Evolutionary conservation across 2,888 invertebrate species (phyloP).

Genomic region (Tricholauxania praeusta): DNA sequence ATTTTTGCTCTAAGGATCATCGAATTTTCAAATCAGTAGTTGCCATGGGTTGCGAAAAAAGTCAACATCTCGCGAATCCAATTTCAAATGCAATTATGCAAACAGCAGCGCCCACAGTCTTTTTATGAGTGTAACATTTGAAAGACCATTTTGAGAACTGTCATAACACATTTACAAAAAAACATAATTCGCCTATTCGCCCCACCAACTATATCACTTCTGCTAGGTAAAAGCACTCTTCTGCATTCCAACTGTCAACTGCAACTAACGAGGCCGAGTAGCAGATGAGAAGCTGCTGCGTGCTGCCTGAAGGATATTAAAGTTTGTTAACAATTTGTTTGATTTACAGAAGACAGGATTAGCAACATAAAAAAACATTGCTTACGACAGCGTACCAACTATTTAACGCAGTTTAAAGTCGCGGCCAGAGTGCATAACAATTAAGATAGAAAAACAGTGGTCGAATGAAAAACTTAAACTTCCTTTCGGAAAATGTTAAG

Average conservation of each 20-base stretch:
- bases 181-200: conserved; percentile 8
- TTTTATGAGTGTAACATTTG: background rate
- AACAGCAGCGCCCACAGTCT: conserved; percentile 25
- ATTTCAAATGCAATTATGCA: conserved; percentile 30
- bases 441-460: too few species aligned
- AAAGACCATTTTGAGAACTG: conserved; percentile 9
- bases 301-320: conserved; percentile 17
- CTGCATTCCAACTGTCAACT: conserved; percentile 24
- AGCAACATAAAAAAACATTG: too few species aligned
- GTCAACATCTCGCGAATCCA: conserved; percentile 12
- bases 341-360: background rate
- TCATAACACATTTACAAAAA: conserved; percentile 19
- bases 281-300: background rate
- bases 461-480: too few species aligned
- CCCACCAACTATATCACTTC: too few species aligned
- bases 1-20: too few species aligned
- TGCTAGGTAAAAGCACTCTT: background rate
- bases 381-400: too few species aligned
- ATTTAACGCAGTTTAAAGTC: background rate
- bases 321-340: conserved; percentile 23
- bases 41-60: too few species aligned
- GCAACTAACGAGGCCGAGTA: conserved; percentile 19
- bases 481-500: too few species aligned
- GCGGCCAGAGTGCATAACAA: background rate
- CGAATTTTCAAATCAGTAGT: too few species aligned